phyloP scores from a whole-genome alignment of 2,797 vertebrate species.

The Hyperoplus immaculatus region DNA sequence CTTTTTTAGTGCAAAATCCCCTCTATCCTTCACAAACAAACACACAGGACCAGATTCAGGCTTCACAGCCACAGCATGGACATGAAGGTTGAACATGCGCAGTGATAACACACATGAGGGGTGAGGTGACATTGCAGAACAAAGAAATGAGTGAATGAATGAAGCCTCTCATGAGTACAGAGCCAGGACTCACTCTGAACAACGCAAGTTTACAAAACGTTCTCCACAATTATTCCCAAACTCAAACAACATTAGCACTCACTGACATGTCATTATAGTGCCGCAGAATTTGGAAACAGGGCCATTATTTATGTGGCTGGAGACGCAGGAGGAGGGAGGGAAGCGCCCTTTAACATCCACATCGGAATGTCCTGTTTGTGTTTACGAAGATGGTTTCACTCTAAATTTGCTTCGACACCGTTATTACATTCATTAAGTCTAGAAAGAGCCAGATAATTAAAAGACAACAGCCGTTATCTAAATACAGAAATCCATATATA shows the following conservation, averaged over 20 bases:
- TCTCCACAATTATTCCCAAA: background rate
- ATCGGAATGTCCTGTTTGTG: conserved; percentile 66
- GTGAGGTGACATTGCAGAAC: background rate
- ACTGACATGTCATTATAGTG: background rate
- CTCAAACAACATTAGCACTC: background rate
- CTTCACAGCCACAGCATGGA: conserved; percentile 5
- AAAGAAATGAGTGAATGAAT: conserved; percentile 8
- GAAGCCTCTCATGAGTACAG: conserved; percentile 33
- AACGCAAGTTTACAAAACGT: background rate
- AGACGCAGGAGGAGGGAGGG: conserved; percentile 17
- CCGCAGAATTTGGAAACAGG: conserved; percentile 15
- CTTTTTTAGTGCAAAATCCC: background rate
- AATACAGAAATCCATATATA: background rate
- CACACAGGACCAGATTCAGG: conserved; percentile 2
- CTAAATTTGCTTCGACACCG: background rate
- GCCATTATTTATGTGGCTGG: conserved; percentile 26
- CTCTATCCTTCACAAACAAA: background rate
- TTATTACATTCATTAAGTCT: background rate
- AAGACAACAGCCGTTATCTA: background rate
- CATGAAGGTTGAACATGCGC: conserved; percentile 5
- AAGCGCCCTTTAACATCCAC: conserved; percentile 37
- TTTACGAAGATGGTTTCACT: background rate
- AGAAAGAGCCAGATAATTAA: background rate
- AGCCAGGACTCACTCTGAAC: conserved; percentile 24
- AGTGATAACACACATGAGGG: background rate